Percentiles rank a stretch among this genome's conserved stretches.
phyloP scores from a whole-genome alignment of 1,140 invertebrate species.

The Apis mellifera region DNA sequence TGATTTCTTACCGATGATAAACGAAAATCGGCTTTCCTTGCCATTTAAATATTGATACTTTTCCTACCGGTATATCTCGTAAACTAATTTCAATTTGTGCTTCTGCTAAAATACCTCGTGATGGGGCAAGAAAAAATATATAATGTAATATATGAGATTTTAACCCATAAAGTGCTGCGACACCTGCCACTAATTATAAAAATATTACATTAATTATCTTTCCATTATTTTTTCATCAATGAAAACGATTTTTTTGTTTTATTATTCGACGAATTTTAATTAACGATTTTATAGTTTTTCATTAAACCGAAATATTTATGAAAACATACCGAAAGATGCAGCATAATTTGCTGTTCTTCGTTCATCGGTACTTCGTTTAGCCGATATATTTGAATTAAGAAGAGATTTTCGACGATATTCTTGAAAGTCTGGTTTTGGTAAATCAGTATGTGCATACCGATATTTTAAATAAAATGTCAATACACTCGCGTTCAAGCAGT shows the following conservation, averaged over 20 bases:
- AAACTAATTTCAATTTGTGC: conserved; percentile 69
- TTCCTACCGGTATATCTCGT: conserved; percentile 61
- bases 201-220: not conserved
- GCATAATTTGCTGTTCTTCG: conserved; percentile 31
- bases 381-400: conserved; percentile 24
- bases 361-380: conserved; percentile 33
- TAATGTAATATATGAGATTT: conserved; percentile 68
- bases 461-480: not conserved
- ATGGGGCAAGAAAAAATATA: conserved; percentile 53
- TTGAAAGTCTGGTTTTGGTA: conserved; percentile 59
- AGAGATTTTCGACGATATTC: conserved; percentile 53
- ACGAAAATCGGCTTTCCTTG: conserved; percentile 71
- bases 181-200: conserved; percentile 48
- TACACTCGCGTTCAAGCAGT: not conserved
- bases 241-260: too few species aligned
- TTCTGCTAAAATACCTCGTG: conserved; percentile 68
- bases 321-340: conserved; percentile 47
- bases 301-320: not conserved
- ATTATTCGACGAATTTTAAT: too few species aligned
- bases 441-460: conserved; percentile 54
- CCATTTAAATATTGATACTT: conserved; percentile 68
- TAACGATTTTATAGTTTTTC: too few species aligned
- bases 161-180: conserved; percentile 51
- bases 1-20: conserved; percentile 63
- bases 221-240: too few species aligned